Percentiles rank a stretch among this genome's conserved stretches.
phyloP scores from a whole-genome alignment of 2,888 invertebrate genomes.

The Litoditis marina region DNA sequence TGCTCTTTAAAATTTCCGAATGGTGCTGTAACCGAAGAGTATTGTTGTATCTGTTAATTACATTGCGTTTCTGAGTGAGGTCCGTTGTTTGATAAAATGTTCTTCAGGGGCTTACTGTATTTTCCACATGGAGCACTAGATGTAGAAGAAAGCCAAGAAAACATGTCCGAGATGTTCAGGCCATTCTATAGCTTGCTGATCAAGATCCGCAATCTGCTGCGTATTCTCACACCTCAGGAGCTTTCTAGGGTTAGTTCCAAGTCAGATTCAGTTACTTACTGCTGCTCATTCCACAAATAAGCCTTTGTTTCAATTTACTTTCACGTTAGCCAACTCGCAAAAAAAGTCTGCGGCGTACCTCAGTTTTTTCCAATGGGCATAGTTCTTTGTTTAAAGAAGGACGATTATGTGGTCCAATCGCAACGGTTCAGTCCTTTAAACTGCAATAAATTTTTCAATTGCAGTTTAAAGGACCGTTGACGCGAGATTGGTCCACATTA shows the following conservation, averaged over 20 bases:
- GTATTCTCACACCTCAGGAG: conserved; percentile 36
- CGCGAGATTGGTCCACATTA: no score
- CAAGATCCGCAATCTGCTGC: conserved; percentile 54
- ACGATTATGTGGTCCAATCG: no score
- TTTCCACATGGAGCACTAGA: conserved; percentile 91
- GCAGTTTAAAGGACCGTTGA: no score
- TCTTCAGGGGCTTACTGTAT: conserved; percentile 78
- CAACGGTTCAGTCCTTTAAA: no score
- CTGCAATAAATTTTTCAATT: no score
- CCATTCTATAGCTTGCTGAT: conserved; percentile 67
- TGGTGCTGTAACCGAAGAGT: background rate
- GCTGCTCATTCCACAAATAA: background rate
- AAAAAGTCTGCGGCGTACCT: no score
- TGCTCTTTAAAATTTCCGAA: background rate
- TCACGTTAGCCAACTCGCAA: conserved; percentile 13
- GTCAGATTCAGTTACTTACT: background rate
- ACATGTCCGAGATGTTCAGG: conserved; percentile 92
- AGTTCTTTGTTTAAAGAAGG: no score
- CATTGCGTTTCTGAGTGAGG: background rate
- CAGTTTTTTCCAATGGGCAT: no score
- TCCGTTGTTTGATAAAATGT: background rate
- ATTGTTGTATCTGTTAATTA: conserved; percentile 1
- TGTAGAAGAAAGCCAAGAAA: conserved; percentile 77
- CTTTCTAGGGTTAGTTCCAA: conserved; percentile 28
- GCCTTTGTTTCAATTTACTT: background rate